Evolutionary conservation across 2,888 invertebrate species (phyloP).

Genomic region (Calameuta pallipes): DNA sequence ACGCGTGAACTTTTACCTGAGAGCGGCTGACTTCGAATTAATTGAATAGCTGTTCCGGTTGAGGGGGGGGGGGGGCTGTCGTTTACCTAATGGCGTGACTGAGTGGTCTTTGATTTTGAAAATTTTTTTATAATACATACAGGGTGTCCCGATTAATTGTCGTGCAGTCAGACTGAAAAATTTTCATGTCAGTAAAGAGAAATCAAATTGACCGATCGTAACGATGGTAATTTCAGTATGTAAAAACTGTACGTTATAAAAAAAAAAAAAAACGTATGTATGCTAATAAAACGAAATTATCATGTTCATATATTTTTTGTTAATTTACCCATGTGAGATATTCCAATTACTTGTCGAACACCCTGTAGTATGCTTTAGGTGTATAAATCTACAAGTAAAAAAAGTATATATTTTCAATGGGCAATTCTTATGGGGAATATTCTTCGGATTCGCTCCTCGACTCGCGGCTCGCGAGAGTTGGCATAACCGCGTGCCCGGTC

Average conservation of each 20-base stretch:
- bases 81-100: background rate
- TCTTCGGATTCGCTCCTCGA: background rate
- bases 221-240: background rate
- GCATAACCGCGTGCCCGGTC: background rate
- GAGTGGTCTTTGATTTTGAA: background rate
- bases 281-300: too few relatives aligned
- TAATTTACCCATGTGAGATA: too few relatives aligned
- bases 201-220: background rate
- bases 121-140: background rate
- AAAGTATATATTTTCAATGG: background rate
- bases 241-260: too few relatives aligned
- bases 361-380: background rate
- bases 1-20: background rate
- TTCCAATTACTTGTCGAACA: background rate
- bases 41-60: background rate
- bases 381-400: background rate
- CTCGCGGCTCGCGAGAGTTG: background rate
- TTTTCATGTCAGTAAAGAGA: background rate
- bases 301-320: too few relatives aligned
- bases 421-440: background rate
- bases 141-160: background rate
- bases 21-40: background rate
- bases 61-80: background rate
- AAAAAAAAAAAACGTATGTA: too few relatives aligned
- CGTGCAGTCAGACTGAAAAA: background rate